These are phyloP conservation scores for Periophthalmus magnuspinnatus DNA, from an alignment of 2,797 vertebrate genomes.

Conservation along the genomic window DNA sequence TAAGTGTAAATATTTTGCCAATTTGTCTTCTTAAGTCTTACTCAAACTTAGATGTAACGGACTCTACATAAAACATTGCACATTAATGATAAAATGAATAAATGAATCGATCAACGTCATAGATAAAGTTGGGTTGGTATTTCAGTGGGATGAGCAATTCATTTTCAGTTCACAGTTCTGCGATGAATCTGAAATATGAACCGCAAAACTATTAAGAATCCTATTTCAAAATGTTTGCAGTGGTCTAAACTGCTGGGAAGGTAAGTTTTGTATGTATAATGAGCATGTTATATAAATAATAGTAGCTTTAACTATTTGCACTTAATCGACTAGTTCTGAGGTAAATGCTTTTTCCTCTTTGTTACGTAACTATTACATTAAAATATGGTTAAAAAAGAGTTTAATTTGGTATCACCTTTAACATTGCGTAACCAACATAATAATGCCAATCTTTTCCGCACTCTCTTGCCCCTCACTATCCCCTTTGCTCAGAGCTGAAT, in stretches of 20 bases:
- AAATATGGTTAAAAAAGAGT: too few species aligned
- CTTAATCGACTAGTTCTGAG: neutral
- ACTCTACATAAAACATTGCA: neutral
- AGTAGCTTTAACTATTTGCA: too few species aligned
- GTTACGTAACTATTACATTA: neutral
- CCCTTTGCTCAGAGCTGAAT: conserved; percentile 4
- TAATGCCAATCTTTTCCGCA: neutral
- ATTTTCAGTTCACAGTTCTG: too few species aligned
- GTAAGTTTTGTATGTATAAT: too few species aligned
- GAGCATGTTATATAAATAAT: too few species aligned
- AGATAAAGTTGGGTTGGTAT: too few species aligned
- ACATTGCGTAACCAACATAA: neutral
- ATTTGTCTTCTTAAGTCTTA: conserved; percentile 25
- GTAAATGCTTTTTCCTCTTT: neutral
- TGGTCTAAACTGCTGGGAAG: too few species aligned
- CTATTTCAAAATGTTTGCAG: too few species aligned
- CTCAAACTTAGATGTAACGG: neutral
- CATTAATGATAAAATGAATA: neutral
- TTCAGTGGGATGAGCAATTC: too few species aligned
- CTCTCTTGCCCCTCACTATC: neutral
- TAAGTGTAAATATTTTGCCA: conserved; percentile 10
- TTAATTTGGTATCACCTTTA: neutral
- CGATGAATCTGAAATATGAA: too few species aligned
- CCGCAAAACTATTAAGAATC: too few species aligned
- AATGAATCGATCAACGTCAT: neutral